These are phyloP conservation scores for Nothocercus julius DNA, from an alignment of 2,113 vertebrate genomes.

Conservation along the genomic window DNA sequence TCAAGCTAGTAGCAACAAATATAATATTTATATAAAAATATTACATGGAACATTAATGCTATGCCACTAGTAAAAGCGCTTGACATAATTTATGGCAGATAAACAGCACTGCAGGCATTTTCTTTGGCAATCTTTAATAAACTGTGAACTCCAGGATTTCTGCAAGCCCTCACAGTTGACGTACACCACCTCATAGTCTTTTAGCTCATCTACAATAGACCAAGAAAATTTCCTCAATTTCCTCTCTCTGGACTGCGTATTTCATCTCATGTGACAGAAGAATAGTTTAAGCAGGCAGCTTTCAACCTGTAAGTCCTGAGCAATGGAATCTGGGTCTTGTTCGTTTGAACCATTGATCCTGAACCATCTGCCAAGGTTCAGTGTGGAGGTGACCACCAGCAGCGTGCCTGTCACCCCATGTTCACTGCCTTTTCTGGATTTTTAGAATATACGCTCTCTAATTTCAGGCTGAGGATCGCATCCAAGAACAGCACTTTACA, in stretches of 20 bases:
- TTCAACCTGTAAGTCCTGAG: neutral
- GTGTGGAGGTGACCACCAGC: neutral
- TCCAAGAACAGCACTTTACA: neutral
- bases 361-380: neutral
- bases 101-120: constrained; percentile 59
- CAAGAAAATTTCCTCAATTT: neutral
- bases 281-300: constrained; percentile 25
- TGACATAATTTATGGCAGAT: constrained; percentile 71
- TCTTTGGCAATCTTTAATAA: constrained; percentile 69
- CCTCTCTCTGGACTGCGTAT: neutral
- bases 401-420: neutral
- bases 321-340: neutral
- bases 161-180: constrained; percentile 32
- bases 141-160: constrained; percentile 51
- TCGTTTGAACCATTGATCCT: neutral
- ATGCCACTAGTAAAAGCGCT: constrained; percentile 26
- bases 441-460: neutral
- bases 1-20: constrained; percentile 50
- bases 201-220: neutral
- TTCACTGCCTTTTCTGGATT: neutral
- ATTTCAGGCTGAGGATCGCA: neutral
- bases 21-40: constrained; percentile 57
- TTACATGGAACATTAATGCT: constrained; percentile 53
- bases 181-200: neutral
- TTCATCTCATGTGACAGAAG: constrained; percentile 27